Percentiles rank a stretch among this genome's conserved stretches.
Conservation (phyloP, 2,113 vertebrate genomes). For the Datnioides undecimradiatus region DNA sequence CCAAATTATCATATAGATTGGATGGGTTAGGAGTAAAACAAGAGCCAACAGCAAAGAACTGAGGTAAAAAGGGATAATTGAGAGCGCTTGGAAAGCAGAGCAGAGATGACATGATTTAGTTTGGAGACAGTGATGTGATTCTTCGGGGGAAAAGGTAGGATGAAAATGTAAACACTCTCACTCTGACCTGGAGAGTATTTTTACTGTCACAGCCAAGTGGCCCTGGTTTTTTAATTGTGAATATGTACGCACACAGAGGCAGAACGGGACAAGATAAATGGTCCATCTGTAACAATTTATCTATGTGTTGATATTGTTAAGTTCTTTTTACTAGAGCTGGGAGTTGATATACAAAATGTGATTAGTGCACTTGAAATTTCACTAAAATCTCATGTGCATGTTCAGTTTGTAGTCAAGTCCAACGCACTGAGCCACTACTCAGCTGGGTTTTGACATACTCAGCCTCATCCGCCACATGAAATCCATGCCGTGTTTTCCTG, state of each 20-base stretch:
- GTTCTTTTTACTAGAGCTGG: neutral
- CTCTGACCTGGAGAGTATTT: constrained; percentile 50
- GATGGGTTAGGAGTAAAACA: neutral
- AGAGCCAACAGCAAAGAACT: neutral
- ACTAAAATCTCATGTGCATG: neutral
- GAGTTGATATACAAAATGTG: neutral
- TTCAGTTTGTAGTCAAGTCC: neutral
- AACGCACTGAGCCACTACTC: neutral
- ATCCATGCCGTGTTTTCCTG: constrained; percentile 65
- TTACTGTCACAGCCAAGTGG: constrained; percentile 35
- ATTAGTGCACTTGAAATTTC: neutral
- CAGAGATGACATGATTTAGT: constrained; percentile 36
- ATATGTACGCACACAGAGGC: neutral
- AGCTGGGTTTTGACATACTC: neutral
- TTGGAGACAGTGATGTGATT: constrained; percentile 47
- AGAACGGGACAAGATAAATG: neutral
- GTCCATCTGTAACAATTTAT: neutral
- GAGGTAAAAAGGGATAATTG: neutral
- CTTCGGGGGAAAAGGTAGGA: constrained; percentile 31
- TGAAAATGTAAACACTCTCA: constrained; percentile 55
- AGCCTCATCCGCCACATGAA: accelerated
- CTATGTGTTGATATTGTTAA: neutral
- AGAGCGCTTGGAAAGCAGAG: neutral
- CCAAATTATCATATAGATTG: neutral
- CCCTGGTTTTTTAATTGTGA: constrained; percentile 10